Percentiles rank a stretch among this genome's conserved stretches.
phyloP scores from a whole-genome alignment of 2,888 invertebrate genomes.

The Pristionchus mayeri region DNA sequence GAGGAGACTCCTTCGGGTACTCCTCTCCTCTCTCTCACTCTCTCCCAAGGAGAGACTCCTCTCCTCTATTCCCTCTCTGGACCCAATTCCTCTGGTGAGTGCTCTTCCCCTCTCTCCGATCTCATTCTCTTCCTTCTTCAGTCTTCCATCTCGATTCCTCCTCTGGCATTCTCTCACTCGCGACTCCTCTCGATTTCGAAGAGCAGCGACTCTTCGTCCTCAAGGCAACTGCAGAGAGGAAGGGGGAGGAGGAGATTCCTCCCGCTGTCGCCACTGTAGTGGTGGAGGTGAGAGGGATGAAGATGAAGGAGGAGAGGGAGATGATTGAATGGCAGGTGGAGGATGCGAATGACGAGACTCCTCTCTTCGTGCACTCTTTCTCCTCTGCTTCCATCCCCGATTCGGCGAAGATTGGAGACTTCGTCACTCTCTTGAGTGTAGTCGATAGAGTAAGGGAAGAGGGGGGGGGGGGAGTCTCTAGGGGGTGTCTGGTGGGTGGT shows the following conservation, averaged over 20 bases:
- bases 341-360: slow-evolving; percentile 71
- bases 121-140: no score
- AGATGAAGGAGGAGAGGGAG: no score
- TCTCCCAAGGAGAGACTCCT: slow-evolving; percentile 85
- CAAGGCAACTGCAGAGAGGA: neutral
- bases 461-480: neutral
- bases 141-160: slow-evolving; percentile 44
- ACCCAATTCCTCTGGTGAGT: slow-evolving; percentile 66
- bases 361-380: slow-evolving; percentile 58
- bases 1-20: slow-evolving; percentile 67
- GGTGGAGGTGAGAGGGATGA: slow-evolving; percentile 53
- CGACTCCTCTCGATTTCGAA: slow-evolving; percentile 28
- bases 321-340: slow-evolving; percentile 52
- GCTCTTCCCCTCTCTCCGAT: neutral
- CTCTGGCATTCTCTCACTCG: slow-evolving; percentile 28
- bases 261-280: slow-evolving; percentile 84
- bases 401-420: slow-evolving; percentile 60
- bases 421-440: slow-evolving; percentile 65
- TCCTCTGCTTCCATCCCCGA: slow-evolving; percentile 58
- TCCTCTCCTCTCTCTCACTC: slow-evolving; percentile 83
- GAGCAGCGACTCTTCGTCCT: slow-evolving; percentile 11
- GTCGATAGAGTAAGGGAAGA: slow-evolving; percentile 56
- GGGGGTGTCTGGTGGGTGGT: no score
- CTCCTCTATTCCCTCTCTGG: slow-evolving; percentile 84
- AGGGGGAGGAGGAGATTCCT: slow-evolving; percentile 79